Base-by-base conservation (phyloP, 2,797 vertebrate genomes). In the Cossypha polioptera region DNA sequence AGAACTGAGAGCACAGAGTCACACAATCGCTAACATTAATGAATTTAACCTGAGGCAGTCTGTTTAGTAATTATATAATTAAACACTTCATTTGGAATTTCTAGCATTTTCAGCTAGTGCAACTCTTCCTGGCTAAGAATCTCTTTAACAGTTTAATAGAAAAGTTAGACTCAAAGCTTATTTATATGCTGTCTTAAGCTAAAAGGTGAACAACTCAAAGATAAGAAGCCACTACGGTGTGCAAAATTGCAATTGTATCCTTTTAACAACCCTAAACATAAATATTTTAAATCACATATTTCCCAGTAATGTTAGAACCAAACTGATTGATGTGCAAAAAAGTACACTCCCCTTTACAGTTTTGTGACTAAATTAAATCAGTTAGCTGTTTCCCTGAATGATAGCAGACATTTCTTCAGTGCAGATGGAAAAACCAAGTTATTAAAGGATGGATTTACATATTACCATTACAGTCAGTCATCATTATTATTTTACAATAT, bases 1-100 rank as follows among this genome's bases (percentile, higher is more conserved):
- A 97, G 94, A 92, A 91, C 90, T 79, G 91, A 90, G 90, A 92
- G 95, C 86, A 82, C 35, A 89, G 86, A 94, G 92, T 65, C 87
- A 90, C 72, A 16, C 90, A 78, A 93, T 94, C 42, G 1, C 77
- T 95, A 97, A 98, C 96, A 97, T 66, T 98, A 98, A 98, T 98
- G 97, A 98, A 97, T 96, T 97, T 96, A 96, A 95, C 98, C 97
- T 97, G 97, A 98, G 97, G 98, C 93, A 96, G 96, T 96, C 97
- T 96, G 97, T 96, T 88, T 89, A 87, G 96, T 98, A 98, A 98
- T 98, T 97, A 97, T 90, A 98, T 98, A 97, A 97, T 98, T 98
- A 98, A 96, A 95, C 85, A 93, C 85, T 89, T 96, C 76, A 95
- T 95, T 95, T 54, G 50, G 79, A 91, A 90, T 95, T 92, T 94